Base-by-base conservation (phyloP, 2,113 vertebrate genomes). In the Syrmaticus mikado region DNA sequence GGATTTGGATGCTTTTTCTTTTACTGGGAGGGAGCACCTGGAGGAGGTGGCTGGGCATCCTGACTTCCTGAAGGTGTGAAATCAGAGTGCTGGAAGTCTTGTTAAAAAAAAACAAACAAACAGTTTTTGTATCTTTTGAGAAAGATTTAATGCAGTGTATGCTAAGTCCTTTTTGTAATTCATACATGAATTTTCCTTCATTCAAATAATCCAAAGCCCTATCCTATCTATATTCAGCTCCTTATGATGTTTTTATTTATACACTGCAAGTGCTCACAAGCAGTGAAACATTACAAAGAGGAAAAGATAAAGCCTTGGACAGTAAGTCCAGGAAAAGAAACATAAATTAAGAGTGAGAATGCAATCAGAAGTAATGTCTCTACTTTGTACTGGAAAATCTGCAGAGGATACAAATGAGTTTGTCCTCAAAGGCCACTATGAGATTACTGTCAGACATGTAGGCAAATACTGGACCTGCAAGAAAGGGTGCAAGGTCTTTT, bases 181-280 rank as follows among this genome's bases (percentile, higher is more conserved):
- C 10, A 50, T 46, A 67, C 48, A 55, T 2, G 9, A 5, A 13
- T 67, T 74, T 85, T 38, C 6, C 14, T 43, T 89, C 8, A 22
- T 46, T 89, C 8, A 27, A 79, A 60, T 32, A 74, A 92, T 50
- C 2, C 3, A 9, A 71, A n/a, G 5, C 0, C 13, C 16, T 30
- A 25, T 1, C 0, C 36, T 81, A 5, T 1, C 6, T 32, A 7
- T 81, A 3, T 55, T 72, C 8, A 60, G 5, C 1, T 68, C 4
- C 15, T 65, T 18, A 20, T 27, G 9, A 2, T 61, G 14, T 46
- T 55, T 43, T 40, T 79, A 76, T 76, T 72, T 53, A 19, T 24
- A 30, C 12, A 77, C 1, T 2, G 19, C 32, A 68, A 36, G n/a
- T 50, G 19, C 6, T 6, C 40, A 65, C 27, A 61, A 34, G 2